Percentiles rank a stretch among this genome's conserved stretches.
Conservation (phyloP, 2,113 vertebrate species). For the Limnothrissa miodon region DNA sequence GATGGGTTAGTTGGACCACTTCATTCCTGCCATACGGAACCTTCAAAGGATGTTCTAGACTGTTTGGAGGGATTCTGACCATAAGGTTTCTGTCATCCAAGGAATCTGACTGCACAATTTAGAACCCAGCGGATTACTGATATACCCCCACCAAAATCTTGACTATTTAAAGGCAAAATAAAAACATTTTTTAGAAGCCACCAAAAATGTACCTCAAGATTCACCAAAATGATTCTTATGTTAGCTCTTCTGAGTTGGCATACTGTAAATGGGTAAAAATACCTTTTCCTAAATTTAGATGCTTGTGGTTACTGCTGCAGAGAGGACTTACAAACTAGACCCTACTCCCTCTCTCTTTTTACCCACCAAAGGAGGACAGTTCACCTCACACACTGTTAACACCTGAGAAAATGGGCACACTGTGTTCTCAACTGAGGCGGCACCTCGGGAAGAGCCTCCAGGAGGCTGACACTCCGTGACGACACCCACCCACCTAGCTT, state of each 20-base stretch:
- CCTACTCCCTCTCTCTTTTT: not conserved
- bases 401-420: not conserved
- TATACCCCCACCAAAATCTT: not conserved
- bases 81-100: not conserved
- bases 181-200: not conserved
- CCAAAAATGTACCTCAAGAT: not conserved
- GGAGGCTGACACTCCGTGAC: not conserved
- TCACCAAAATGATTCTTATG: not conserved
- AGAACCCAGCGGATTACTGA: not conserved
- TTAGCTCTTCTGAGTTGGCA: constrained; percentile 1
- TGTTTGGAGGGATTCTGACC: not conserved
- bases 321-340: not conserved
- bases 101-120: constrained; percentile 5
- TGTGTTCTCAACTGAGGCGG: not conserved
- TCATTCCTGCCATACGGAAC: not conserved
- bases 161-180: not conserved
- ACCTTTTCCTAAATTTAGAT: not conserved
- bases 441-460: not conserved
- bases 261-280: not conserved
- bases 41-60: not conserved
- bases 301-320: not conserved
- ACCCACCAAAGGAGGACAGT: not conserved
- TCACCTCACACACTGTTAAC: not conserved
- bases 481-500: not conserved
- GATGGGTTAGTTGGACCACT: constrained; percentile 18